Percentiles rank a stretch among this genome's conserved stretches.
Conservation (phyloP, 2,113 vertebrate genomes). For the Anguilla rostrata region DNA sequence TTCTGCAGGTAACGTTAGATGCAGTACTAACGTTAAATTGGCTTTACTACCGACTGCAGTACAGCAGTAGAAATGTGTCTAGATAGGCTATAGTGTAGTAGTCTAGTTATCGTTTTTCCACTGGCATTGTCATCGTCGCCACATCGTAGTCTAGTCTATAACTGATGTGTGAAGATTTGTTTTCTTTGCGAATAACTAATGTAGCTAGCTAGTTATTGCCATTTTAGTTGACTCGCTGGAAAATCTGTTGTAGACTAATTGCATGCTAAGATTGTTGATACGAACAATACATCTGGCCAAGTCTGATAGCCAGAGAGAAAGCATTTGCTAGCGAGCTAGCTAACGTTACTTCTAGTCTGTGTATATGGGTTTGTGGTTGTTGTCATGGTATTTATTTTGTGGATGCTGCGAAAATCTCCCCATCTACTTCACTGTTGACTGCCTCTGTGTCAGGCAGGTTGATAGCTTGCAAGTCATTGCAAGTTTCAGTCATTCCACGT, state of each 20-base stretch:
- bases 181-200: not conserved
- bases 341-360: not conserved
- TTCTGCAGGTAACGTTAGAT: not conserved
- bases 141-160: not conserved
- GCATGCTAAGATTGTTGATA: too few species aligned
- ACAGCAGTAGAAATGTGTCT: too few species aligned
- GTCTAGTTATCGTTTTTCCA: not conserved
- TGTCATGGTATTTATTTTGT: conserved; percentile 2
- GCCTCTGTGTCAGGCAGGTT: not conserved
- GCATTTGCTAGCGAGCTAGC: not conserved
- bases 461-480: not conserved
- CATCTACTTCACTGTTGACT: not conserved
- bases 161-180: not conserved
- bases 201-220: not conserved
- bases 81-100: too few species aligned
- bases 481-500: not conserved
- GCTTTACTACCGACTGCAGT: not conserved
- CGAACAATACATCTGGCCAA: not conserved
- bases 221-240: not conserved
- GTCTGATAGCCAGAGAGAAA: not conserved
- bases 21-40: not conserved
- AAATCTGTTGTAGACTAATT: not conserved
- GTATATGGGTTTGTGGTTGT: not conserved
- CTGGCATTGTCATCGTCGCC: not conserved
- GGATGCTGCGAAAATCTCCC: not conserved